These are phyloP conservation scores for Phocides pigmalion DNA, from an alignment of 1,140 invertebrate species.

Conservation along the genomic window DNA sequence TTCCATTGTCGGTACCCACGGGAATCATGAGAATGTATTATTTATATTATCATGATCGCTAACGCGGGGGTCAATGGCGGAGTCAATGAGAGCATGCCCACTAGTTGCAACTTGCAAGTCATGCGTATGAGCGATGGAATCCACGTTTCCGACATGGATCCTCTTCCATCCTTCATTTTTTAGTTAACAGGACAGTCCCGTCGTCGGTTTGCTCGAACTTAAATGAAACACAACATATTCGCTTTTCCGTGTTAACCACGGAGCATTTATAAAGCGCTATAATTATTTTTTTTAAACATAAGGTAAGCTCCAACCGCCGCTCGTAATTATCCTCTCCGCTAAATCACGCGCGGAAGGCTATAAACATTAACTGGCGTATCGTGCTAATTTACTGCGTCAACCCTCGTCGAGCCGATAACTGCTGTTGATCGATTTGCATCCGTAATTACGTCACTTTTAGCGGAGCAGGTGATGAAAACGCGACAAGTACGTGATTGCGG, in stretches of 20 bases:
- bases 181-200: conserved; percentile 17
- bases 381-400: conserved; percentile 75
- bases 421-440: conserved; percentile 80
- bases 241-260: conserved; percentile 32
- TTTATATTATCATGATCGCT: conserved; percentile 73
- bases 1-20: conserved; percentile 52
- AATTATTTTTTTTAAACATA: conserved; percentile 33
- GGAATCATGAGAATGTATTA: conserved; percentile 70
- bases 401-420: conserved; percentile 71
- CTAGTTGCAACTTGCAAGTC: conserved; percentile 72
- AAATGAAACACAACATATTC: conserved; percentile 14
- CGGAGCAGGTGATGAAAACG: conserved; percentile 77
- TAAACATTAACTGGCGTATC: conserved; percentile 72
- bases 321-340: conserved; percentile 63
- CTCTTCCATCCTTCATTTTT: conserved; percentile 49
- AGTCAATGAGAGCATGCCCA: conserved; percentile 78
- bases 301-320: conserved; percentile 24
- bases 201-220: conserved; percentile 10
- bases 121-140: conserved; percentile 69
- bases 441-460: conserved; percentile 80
- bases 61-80: conserved; percentile 71
- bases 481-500: conserved; percentile 75
- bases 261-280: conserved; percentile 20
- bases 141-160: conserved; percentile 73
- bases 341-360: conserved; percentile 66